A percentile compares a stretch with the other conserved stretches of the same genome.
These are phyloP conservation scores for Agonopterix heracliana DNA, from an alignment of 2,888 invertebrate genomes.

Conservation along the genomic window DNA sequence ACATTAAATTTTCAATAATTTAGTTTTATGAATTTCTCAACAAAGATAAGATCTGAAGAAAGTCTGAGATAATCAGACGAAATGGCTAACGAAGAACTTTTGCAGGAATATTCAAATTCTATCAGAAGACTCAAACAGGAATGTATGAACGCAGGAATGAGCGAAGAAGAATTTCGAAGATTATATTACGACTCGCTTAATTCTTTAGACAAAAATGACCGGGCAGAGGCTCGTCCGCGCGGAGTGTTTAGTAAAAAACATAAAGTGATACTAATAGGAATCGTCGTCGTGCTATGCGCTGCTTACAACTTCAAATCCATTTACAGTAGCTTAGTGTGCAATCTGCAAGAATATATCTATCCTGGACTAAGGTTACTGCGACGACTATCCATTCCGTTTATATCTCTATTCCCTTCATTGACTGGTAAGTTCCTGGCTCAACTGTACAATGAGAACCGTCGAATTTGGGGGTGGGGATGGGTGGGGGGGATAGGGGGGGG, in stretches of 20 bases:
- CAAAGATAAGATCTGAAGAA: too few relatives aligned
- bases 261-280: background rate
- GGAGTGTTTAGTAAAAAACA: background rate
- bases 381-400: conserved; percentile 84
- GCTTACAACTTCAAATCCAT: conserved; percentile 77
- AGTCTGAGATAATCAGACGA: background rate
- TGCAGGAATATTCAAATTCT: conserved; percentile 66
- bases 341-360: conserved; percentile 87
- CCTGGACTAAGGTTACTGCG: conserved; percentile 85
- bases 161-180: conserved; percentile 78
- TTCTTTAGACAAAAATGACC: conserved; percentile 37
- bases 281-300: conserved; percentile 30
- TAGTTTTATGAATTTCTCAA: too few relatives aligned
- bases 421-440: conserved; percentile 78
- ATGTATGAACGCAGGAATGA: conserved; percentile 76
- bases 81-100: conserved; percentile 28
- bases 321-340: conserved; percentile 80
- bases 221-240: background rate
- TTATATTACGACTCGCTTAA: conserved; percentile 69
- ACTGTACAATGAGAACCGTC: too few relatives aligned
- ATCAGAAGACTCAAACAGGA: conserved; percentile 75
- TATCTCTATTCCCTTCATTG: conserved; percentile 82
- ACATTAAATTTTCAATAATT: too few relatives aligned
- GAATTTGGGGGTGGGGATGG: too few relatives aligned
- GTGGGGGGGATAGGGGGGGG: too few relatives aligned